These are phyloP conservation scores for Tretioscincus oriximinensis DNA, from an alignment of 2,113 vertebrate genomes.

Conservation along the genomic window DNA sequence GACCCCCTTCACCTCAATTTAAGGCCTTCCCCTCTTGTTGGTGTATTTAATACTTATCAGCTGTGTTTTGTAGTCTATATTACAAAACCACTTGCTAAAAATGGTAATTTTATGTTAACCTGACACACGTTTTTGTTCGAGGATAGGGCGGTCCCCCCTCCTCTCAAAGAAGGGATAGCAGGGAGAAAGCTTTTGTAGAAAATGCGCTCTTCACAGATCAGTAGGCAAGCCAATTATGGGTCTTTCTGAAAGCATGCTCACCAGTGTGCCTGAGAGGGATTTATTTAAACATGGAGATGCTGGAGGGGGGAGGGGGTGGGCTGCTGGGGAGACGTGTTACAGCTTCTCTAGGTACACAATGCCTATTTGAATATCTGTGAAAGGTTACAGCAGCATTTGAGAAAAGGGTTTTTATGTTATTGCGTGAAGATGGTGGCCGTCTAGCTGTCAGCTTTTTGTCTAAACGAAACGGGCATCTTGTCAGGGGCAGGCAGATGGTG, in stretches of 20 bases:
- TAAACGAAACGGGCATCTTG: slow-evolving; percentile 60
- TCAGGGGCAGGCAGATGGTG: slow-evolving; percentile 76
- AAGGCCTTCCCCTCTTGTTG: slow-evolving; percentile 1
- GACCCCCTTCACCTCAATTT: not conserved
- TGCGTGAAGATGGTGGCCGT: slow-evolving; percentile 58
- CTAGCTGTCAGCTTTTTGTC: slow-evolving; percentile 48
- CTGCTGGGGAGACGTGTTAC: slow-evolving; percentile 7
- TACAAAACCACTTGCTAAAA: slow-evolving; percentile 27
- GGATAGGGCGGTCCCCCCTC: not conserved
- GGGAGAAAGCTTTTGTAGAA: slow-evolving; percentile 39
- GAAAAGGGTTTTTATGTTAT: slow-evolving; percentile 42
- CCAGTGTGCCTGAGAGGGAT: slow-evolving; percentile 29
- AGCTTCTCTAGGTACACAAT: slow-evolving; percentile 38
- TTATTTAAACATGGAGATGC: slow-evolving; percentile 19
- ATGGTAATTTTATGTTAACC: not conserved
- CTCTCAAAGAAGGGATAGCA: slow-evolving; percentile 4
- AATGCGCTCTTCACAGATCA: slow-evolving; percentile 54
- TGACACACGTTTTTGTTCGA: slow-evolving; percentile 34
- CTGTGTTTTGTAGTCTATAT: slow-evolving; percentile 4
- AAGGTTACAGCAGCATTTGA: slow-evolving; percentile 56
- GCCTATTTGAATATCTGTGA: slow-evolving; percentile 39
- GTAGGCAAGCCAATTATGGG: slow-evolving; percentile 55
- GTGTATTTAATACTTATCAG: slow-evolving; percentile 32
- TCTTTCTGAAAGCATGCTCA: slow-evolving; percentile 31
- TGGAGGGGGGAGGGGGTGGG: slow-evolving; percentile 18